phyloP scores from a whole-genome alignment of 2,888 invertebrate species.

The Idaea straminata region DNA sequence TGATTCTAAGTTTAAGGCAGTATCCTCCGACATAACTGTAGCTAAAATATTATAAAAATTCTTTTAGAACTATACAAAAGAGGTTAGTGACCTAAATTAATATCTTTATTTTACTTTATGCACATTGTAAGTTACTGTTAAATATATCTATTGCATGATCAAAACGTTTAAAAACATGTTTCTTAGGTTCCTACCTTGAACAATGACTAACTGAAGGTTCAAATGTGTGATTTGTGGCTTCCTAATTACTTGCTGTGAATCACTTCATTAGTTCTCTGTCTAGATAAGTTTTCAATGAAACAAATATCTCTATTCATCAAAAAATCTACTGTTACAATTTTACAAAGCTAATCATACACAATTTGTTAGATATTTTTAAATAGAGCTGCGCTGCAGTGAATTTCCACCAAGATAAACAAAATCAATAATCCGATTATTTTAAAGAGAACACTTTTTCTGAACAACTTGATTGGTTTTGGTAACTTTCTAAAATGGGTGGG shows the following conservation, averaged over 20 bases:
- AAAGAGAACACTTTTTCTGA: neutral
- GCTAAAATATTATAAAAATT: conserved; percentile 35
- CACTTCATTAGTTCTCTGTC: conserved; percentile 14
- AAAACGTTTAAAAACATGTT: conserved; percentile 9
- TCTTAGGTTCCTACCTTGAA: conserved; percentile 16
- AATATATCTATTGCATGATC: conserved; percentile 13
- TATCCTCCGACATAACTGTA: conserved; percentile 55
- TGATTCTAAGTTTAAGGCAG: conserved; percentile 66
- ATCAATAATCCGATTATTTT: neutral
- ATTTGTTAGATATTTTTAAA: neutral
- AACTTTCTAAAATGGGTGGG: neutral
- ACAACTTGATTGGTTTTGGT: neutral
- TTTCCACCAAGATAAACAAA: neutral
- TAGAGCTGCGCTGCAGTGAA: neutral
- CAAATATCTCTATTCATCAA: neutral
- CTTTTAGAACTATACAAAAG: neutral
- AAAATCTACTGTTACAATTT: neutral
- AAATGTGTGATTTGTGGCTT: neutral
- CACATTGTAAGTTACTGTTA: neutral
- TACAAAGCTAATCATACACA: neutral
- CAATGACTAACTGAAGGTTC: conserved; percentile 8
- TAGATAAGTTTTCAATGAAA: neutral
- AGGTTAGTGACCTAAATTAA: neutral
- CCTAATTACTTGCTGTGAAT: conserved; percentile 3
- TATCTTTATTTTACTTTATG: no score